Evolutionary conservation across 2,113 vertebrate genomes (phyloP).

Genomic region (Gymnorhina tibicen): DNA sequence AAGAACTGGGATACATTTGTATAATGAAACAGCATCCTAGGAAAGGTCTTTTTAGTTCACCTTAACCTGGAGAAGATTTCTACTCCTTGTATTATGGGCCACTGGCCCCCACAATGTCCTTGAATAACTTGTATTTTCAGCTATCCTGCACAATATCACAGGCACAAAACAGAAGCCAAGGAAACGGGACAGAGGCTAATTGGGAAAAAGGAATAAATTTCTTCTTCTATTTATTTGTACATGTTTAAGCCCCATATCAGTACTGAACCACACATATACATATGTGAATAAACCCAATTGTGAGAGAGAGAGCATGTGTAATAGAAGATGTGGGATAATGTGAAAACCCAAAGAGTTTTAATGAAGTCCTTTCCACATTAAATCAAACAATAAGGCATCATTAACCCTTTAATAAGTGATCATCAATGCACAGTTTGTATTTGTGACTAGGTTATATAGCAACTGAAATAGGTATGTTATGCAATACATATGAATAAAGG

Average conservation of each 20-base stretch:
- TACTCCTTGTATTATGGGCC: too few relatives aligned
- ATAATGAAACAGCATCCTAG: too few relatives aligned
- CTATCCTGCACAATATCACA: not conserved
- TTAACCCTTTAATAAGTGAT: not conserved
- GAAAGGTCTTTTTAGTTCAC: too few relatives aligned
- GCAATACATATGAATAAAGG: not conserved
- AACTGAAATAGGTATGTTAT: not conserved
- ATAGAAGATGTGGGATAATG: not conserved
- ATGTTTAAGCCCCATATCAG: not conserved
- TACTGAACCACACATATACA: fast-evolving
- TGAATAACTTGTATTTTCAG: not conserved
- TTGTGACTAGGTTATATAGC: not conserved
- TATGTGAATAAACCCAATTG: not conserved
- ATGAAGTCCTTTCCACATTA: not conserved
- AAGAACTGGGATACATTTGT: too few relatives aligned
- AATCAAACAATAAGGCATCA: not conserved
- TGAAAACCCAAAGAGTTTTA: not conserved
- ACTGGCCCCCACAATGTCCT: too few relatives aligned
- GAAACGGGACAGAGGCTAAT: not conserved
- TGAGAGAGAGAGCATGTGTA: not conserved
- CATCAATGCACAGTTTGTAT: not conserved
- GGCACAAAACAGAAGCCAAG: not conserved
- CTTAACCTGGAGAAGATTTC: too few relatives aligned
- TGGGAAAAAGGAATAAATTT: not conserved
- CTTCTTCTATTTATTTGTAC: not conserved